A percentile compares a stretch with the other conserved stretches of the same genome.
Evolutionary conservation across 2,888 invertebrate species (phyloP).

Genomic region (Leucophora obtusa): DNA sequence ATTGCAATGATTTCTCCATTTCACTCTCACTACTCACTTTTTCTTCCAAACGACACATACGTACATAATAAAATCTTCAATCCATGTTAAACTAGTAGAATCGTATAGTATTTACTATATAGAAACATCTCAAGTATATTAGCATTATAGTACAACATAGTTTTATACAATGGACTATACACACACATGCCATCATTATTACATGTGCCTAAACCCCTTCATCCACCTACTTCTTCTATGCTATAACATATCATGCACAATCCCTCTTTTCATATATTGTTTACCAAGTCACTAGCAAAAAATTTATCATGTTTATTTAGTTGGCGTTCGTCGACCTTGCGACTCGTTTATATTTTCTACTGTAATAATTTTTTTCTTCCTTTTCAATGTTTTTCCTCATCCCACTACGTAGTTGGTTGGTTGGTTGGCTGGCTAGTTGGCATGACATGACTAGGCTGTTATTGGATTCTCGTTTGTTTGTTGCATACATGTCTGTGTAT

Average conservation of each 20-base stretch:
- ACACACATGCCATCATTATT: background rate
- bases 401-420: too few relatives aligned
- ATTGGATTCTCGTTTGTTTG: too few relatives aligned
- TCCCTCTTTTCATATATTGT: background rate
- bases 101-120: background rate
- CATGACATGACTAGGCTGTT: background rate
- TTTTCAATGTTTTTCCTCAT: constrained; percentile 34
- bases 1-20: constrained; percentile 34
- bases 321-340: constrained; percentile 78
- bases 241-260: background rate
- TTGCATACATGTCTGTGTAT: too few relatives aligned
- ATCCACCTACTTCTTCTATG: background rate
- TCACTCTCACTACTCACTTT: constrained; percentile 52
- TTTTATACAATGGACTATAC: background rate
- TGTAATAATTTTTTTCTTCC: constrained; percentile 42
- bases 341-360: constrained; percentile 73
- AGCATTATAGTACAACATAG: background rate
- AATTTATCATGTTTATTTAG: constrained; percentile 53
- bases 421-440: too few relatives aligned
- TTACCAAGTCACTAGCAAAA: constrained; percentile 11
- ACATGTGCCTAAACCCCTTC: background rate
- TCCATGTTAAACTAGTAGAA: background rate
- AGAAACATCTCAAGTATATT: background rate
- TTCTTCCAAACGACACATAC: background rate
- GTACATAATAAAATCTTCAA: too few relatives aligned